A percentile compares a stretch with the other conserved stretches of the same genome.
These are phyloP conservation scores for Octomys mimax DNA, from an alignment of 2,797 vertebrate genomes.

Conservation along the genomic window DNA sequence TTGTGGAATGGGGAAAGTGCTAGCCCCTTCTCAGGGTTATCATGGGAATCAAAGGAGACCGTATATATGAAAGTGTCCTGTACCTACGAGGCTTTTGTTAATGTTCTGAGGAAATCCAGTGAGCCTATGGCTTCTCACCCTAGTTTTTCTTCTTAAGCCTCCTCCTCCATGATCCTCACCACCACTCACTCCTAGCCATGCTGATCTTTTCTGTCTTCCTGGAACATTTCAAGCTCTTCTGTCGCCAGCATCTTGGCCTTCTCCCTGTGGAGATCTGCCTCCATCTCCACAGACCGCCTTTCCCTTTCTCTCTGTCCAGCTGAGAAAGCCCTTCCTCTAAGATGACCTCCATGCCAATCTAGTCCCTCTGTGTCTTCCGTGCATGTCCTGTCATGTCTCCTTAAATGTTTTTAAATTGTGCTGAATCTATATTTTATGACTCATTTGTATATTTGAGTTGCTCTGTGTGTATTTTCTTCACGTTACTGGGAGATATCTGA, in stretches of 20 bases:
- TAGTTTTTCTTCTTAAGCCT: not conserved
- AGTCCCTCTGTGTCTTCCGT: not conserved
- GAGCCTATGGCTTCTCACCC: not conserved
- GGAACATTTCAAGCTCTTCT: not conserved
- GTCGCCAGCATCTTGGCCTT: not conserved
- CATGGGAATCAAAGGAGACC: not conserved
- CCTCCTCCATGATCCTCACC: not conserved
- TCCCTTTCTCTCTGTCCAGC: not conserved
- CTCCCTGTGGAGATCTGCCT: not conserved
- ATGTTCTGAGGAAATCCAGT: constrained; percentile 24
- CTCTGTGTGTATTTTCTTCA: not conserved
- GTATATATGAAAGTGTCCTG: not conserved
- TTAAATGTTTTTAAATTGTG: not conserved
- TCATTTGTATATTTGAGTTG: not conserved
- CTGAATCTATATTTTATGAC: not conserved
- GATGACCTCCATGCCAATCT: not conserved
- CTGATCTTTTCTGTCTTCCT: not conserved
- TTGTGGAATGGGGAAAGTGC: constrained; percentile 19
- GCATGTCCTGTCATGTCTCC: not conserved
- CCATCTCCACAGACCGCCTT: not conserved
- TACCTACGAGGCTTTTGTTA: not conserved
- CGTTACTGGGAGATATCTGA: not conserved
- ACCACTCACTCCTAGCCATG: fast-evolving
- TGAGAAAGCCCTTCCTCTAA: not conserved
- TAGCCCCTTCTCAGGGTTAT: not conserved